Conservation (phyloP, 2,797 vertebrate species). For the Pangasius djambal region DNA sequence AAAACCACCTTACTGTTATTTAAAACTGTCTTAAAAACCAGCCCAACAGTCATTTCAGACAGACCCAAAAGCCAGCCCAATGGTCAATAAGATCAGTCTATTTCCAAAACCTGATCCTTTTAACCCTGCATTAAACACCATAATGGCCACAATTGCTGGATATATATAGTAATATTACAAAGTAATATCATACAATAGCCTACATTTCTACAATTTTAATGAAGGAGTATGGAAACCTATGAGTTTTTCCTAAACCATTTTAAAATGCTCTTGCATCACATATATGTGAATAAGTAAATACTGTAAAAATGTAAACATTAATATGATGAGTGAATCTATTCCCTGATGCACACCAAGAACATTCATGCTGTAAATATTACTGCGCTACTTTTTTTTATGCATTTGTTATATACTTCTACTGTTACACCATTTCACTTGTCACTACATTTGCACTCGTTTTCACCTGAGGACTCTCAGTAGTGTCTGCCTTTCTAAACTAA, state of each 20-base stretch:
- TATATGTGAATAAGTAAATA: background rate
- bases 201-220: background rate
- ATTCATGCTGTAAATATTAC: too few relatives aligned
- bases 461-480: background rate
- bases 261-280: too few relatives aligned
- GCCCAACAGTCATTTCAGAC: background rate
- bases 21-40: background rate
- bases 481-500: constrained; percentile 25
- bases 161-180: background rate
- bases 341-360: background rate
- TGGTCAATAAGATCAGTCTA: background rate
- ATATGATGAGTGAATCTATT: background rate
- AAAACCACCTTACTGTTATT: background rate
- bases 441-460: background rate
- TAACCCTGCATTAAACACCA: background rate
- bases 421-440: background rate
- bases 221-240: too few relatives aligned
- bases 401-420: background rate
- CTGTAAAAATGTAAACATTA: background rate
- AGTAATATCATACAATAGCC: background rate
- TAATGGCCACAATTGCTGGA: background rate
- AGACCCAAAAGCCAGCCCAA: background rate
- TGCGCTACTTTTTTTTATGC: background rate
- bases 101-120: background rate
- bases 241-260: background rate